Evolutionary conservation across 2,113 vertebrate species (phyloP), one percentile per base, ranked within the genome.

Genomic region (Cinclus cinclus): DNA sequence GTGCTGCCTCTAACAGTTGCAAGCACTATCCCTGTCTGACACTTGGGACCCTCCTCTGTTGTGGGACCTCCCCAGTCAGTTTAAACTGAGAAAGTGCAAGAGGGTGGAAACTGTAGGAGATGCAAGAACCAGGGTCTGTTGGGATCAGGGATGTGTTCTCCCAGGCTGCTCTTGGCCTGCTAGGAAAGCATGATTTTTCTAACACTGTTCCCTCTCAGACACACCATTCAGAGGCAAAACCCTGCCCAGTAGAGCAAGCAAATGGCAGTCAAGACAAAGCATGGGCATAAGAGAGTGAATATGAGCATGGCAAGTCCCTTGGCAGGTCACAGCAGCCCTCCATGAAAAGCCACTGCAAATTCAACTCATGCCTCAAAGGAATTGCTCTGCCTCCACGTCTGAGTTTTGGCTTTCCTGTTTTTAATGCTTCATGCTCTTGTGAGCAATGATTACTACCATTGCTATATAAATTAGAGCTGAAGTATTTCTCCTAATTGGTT

Each of bases 31-130:
- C 15, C 37, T n/a, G 6, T 31, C 35, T 73, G 25, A 73, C 15
- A 69, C 6, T 35, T 1, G 0, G 21, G 18, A 50, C 24, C 19
- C n/a, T 2, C 6, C 27, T 71, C 5, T 2, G 1, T 21, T 64
- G 25, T 59, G 35, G 47, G 39, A 41, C 4, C 7, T 30, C 14
- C 16, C 3, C 3, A 39, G 9, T 46, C 67, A 73, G 15, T 59
- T 80, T 67, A 77, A 55, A 17, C 15, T 70, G 41, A 82, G 46
- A 77, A 91, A 83, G 7, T 46, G 39, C 50, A 19, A 71, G 28
- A 20, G 8, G 11, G 8, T 65, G 27, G 35, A 58, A 75, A 44
- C 5, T 14, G 15, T 9, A 71, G 14, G 3, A 16, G 10, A 67
- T 15, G 13, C 11, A 64, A 47, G 59, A 79, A 68, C 2, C 6